Conservation (phyloP, 1,140 invertebrate genomes). For the Acromyrmex charruanus region DNA sequence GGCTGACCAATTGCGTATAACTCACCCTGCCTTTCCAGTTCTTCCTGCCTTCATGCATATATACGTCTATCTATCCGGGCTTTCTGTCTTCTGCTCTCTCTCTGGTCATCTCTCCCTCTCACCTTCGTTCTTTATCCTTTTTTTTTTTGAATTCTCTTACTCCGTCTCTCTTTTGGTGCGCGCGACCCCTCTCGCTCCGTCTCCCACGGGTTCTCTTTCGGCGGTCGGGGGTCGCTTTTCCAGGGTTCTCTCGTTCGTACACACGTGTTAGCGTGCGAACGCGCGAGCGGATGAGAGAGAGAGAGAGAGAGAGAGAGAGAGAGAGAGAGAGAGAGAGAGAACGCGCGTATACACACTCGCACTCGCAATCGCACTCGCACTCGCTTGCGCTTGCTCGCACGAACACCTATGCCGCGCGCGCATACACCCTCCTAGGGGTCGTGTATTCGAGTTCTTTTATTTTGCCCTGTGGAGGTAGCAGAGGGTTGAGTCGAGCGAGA, state of each 20-base stretch:
- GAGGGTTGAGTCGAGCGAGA: constrained; percentile 74
- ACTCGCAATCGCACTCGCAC: constrained; percentile 34
- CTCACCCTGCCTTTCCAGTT: constrained; percentile 81
- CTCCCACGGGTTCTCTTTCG: constrained; percentile 69
- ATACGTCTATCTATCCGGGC: constrained; percentile 72
- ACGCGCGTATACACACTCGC: constrained; percentile 49
- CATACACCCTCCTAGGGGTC: constrained; percentile 71
- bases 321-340: not conserved
- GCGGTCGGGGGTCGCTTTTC: constrained; percentile 79
- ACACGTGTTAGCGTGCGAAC: constrained; percentile 62
- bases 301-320: no score
- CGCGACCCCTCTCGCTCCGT: constrained; percentile 31
- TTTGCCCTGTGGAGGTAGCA: constrained; percentile 78
- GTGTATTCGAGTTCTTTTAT: constrained; percentile 82
- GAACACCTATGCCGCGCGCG: constrained; percentile 46
- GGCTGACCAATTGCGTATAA: constrained; percentile 85
- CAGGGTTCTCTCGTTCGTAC: constrained; percentile 69
- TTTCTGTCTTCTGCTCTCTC: constrained; percentile 42
- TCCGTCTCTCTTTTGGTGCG: constrained; percentile 46
- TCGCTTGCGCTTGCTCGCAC: constrained; percentile 52
- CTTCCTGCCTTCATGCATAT: constrained; percentile 76
- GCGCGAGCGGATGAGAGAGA: not conserved
- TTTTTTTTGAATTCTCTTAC: constrained; percentile 15
- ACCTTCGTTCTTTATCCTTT: constrained; percentile 9
- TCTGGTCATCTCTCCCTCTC: constrained; percentile 18